Evolutionary conservation across 2,113 vertebrate species (phyloP).

Genomic region (Gymnarchus niloticus): DNA sequence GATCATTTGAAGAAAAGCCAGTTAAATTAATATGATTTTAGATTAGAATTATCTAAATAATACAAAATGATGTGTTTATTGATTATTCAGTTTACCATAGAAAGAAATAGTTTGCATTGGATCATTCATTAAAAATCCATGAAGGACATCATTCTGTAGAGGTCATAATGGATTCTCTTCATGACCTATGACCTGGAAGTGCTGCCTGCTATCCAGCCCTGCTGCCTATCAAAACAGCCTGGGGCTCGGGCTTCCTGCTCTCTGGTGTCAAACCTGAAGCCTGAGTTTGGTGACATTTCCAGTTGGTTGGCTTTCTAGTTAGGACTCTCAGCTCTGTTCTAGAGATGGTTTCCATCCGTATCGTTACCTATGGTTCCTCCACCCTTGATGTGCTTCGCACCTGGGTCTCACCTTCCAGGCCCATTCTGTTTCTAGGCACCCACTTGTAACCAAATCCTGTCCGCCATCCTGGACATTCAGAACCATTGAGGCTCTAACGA

Average conservation of each 20-base stretch:
- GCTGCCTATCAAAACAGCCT: not conserved
- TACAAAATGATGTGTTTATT: not conserved
- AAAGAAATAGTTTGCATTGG: too few relatives aligned
- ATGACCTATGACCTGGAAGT: not conserved
- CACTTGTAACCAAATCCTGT: not conserved
- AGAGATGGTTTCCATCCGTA: not conserved
- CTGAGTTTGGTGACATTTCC: not conserved
- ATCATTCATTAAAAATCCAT: too few relatives aligned
- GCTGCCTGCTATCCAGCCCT: not conserved
- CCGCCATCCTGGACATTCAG: not conserved
- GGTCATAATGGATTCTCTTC: too few relatives aligned
- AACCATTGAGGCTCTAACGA: not conserved
- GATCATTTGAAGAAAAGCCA: too few relatives aligned
- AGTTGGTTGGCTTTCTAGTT: not conserved
- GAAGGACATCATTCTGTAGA: too few relatives aligned
- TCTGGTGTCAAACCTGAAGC: not conserved
- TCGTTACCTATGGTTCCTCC: not conserved
- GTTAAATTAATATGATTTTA: too few relatives aligned
- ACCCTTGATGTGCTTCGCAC: not conserved
- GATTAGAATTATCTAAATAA: too few relatives aligned
- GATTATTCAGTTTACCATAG: too few relatives aligned
- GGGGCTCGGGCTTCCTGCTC: not conserved
- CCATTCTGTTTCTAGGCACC: not conserved
- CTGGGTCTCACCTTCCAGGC: constrained; percentile 1
- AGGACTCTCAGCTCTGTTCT: not conserved